Base-by-base conservation (phyloP, 2,888 invertebrate species). In the Diarsia mendica region DNA sequence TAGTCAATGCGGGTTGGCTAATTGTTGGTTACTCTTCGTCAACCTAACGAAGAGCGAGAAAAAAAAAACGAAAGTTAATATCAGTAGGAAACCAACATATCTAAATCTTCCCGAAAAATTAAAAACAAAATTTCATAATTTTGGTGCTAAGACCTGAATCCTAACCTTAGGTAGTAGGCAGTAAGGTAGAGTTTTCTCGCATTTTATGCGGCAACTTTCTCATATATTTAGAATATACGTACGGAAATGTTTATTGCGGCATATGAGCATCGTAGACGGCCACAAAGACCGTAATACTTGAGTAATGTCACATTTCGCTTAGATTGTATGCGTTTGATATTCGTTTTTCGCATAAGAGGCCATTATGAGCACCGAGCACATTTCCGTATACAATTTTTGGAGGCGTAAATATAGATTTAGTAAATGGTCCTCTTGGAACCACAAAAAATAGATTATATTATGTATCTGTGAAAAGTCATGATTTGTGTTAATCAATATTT, bases 251-350 rank as follows among this genome's bases (percentile, higher is more conserved):
- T 70, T 71, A 76, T 61, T 60, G 28, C 79, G 48, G 11, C 15
- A 48, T n/a, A 44, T 44, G 48, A 72, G 63, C 28, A n/a, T 33
- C 13, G 20, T 18, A 51, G 11, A 46, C 23, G 11, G 69, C 60
- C 15, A 13, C 23, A 28, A 39, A 51, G 20, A 51, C 60, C 61
- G 39, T 53, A 48, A 63, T 33, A n/a, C 48, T 55, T 55, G 79
- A 77, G 53, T 72, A 55, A 77, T 72, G 61, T 55, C 72, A 28
- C 28, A 79, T 72, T 72, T 53, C 28, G 15, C 48, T 79, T 23
- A 53, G 79, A 77, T 77, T 55, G 18, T 72, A 72, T 72, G 79
- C 20, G 55, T 48, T 33, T 72, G 48, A 23, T 71, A 63, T 44
- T 61, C n/a, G 44, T 63, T 63, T 49, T 48, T n/a, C 9, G 18